Conservation (phyloP, 2,113 vertebrate genomes). For the Tylochromis polylepis region DNA sequence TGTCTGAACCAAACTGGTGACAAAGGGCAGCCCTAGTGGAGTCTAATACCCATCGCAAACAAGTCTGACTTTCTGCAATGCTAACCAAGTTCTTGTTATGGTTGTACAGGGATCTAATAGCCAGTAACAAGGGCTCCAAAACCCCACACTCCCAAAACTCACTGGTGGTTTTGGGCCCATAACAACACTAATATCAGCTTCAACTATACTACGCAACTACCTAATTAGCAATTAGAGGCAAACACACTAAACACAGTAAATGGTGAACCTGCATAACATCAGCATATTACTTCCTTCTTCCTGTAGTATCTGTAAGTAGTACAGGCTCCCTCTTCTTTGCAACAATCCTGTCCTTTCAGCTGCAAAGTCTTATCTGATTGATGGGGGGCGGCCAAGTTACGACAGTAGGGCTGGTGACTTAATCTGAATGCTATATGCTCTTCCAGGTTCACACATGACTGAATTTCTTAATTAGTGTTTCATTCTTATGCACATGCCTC, state of each 20-base stretch:
- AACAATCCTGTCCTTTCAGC: background rate
- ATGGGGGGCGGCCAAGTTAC: conserved; percentile 9
- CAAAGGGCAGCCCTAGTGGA: background rate
- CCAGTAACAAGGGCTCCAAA: background rate
- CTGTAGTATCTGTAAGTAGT: background rate
- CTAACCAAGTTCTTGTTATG: background rate
- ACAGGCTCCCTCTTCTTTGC: background rate
- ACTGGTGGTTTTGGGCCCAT: background rate
- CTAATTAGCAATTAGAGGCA: background rate
- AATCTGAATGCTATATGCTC: conserved; percentile 39
- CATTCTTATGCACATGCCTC: conserved; percentile 24
- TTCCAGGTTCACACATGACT: conserved; percentile 44
- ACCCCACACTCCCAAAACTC: background rate
- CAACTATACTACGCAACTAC: background rate
- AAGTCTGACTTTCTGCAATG: background rate
- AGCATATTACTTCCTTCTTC: background rate
- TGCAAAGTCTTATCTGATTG: conserved; percentile 8
- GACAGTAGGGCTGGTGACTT: background rate
- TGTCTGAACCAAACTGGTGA: background rate
- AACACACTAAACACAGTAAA: background rate
- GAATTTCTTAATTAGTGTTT: conserved; percentile 54
- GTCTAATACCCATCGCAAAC: background rate
- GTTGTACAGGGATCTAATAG: background rate
- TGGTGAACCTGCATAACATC: background rate
- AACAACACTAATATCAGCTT: background rate